Base-by-base conservation (phyloP, 2,113 vertebrate species). In the Eupsittula cactorum region DNA sequence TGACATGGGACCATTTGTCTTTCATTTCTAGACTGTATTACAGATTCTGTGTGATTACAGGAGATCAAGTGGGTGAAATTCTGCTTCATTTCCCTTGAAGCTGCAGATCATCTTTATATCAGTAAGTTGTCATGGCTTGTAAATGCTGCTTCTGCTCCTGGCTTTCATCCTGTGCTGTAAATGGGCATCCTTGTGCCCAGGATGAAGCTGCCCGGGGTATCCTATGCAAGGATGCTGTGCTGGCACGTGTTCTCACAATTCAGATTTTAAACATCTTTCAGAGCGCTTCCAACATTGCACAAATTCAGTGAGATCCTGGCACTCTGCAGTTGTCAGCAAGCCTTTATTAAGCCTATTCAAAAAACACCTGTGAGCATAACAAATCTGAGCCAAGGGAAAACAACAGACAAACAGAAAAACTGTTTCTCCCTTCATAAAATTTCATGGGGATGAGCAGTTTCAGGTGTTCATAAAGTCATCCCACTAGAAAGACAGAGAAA, bases 11-110 rank as follows among this genome's bases (percentile, higher is more conserved):
- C 90, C 79, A 60, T 68, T 90, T 81, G 33, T 83, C 85, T 94
- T 90, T 93, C 55, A 75, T 90, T 75, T 92, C 64, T 81, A 71
- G 60, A 47, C 50, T 63, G 13, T 17, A 55, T 88, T 75, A 86
- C 46, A 94, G 64, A 67, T 86, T 47, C 69, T 86, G 73, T 47
- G 16, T 75, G 60, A 96, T 96, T 95, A 92, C 35, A 83, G 82
- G 33, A 92, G 78, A 81, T 81, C 78, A 92, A 95, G 79, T 50
- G 50, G 44, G 50, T 94, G 60, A 96, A 92, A 75, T 86, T 50
- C 46, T 77, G 37, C 55, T 93, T 78, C 82, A 55, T 88, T 93
- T 90, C 85, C 79, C 85, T 35, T 19, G 59, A 90, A 60, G 55
- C 39, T 55, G 28, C 23, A 64, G 55, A 83, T 86, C 7, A 3